Base-by-base conservation (phyloP, 2,113 vertebrate species). In the Sprattus sprattus region DNA sequence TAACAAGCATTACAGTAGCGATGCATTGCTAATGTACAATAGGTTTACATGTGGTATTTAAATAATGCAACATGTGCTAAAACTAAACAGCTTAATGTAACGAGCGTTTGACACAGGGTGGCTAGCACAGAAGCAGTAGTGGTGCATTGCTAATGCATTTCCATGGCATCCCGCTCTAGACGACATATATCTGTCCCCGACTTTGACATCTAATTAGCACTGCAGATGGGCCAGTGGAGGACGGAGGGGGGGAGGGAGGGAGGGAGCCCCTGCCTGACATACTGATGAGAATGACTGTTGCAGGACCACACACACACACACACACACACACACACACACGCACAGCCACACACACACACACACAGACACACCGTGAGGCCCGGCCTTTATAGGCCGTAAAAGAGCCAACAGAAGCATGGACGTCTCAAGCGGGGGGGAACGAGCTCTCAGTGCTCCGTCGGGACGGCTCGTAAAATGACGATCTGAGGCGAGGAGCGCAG, bases 371-470 rank as follows among this genome's bases (percentile, higher is more conserved):
- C 84, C 67, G 39, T 11, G 67, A 32, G 6, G 85, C 83, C 83
- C 57, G 52, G 82, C 16, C 83, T 88, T 89, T 87, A 87, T 81
- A 71, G 87, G 52, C 89, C 67, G 87, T 86, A 78, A 89, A 86
- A 50, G 46, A 85, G 84, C 22, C 71, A 60, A 82, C 44, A 50
- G 16, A 80, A 85, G 85, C 25, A 45, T 28, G 67, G 84, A 86
- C 67, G 5, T 46, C 44, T 32, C 87, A 32, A 78, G 25, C 20
- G 80, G 45, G 81, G 47, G 45, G 45, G 47, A 28, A 10, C 44
- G 45, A 15, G 47, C 10, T 1, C 13, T 22, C 52, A 60, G 46
- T 47, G 15, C 28, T 39, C 22, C 64, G 39, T 16, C 44, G 83
- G 46, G 67, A 45, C 57, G 18, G 75, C 22, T 81, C 80, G 85